Base-by-base conservation (phyloP, 2,888 invertebrate species). In the Myathropa florea region DNA sequence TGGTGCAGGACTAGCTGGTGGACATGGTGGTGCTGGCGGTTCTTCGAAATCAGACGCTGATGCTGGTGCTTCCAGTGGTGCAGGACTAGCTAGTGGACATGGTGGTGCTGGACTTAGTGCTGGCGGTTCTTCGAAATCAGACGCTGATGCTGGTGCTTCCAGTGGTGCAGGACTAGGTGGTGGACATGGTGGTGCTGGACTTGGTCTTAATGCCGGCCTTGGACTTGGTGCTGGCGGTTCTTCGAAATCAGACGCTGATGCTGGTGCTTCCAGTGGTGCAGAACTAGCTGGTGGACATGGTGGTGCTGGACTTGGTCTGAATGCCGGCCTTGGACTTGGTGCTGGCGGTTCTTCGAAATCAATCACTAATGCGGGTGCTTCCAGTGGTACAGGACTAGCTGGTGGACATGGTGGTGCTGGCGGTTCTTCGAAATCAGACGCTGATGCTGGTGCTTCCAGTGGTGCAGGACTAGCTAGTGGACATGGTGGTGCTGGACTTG, bases 171-270 rank as follows among this genome's bases (percentile, higher is more conserved):
- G 53, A 53, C 4, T 18, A 53, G 53, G 53, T 57, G 83, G n/a
- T 46, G 71, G 0, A 73, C 88, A 6, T 89, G 88, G 63, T 7
- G n/a, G n/a, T n/a, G n/a, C n/a, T n/a, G n/a, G n/a, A n/a, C n/a
- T n/a, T n/a, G n/a, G n/a, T n/a, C n/a, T n/a, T n/a, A n/a, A n/a
- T n/a, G n/a, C n/a, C n/a, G n/a, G n/a, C n/a, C n/a, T 26, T 81
- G 65, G 21, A n/a, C 23, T 12, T 72, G 36, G 10, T 55, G 70
- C 23, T 60, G 55, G 28, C 28, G 53, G 70, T 24, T 59, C 55
- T 67, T 53, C 33, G 1, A 10, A 10, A 4, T 33, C 33, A 33
- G 10, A 1, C 7, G 33, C 33, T 33, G 33, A 33, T 9, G 33
- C 33, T 33, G 33, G 33, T 33, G 7, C 33, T 6, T 33, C 2